A percentile compares a stretch with the other conserved stretches of the same genome.
These are phyloP conservation scores for Coenonympha glycerion DNA, from an alignment of 2,888 invertebrate genomes.

Conservation along the genomic window DNA sequence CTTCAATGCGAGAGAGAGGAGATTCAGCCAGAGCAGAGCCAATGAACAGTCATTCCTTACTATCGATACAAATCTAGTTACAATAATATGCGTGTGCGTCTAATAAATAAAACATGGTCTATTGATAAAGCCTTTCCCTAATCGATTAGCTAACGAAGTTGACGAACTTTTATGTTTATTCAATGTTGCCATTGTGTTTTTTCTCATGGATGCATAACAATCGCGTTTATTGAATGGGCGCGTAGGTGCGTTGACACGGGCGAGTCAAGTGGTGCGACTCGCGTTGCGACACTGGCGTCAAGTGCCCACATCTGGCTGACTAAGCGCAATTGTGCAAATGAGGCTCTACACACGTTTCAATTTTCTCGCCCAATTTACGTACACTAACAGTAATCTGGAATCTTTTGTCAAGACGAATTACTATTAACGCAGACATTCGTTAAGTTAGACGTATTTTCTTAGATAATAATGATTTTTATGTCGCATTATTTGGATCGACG, in stretches of 20 bases:
- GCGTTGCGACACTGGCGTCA: slow-evolving; percentile 29
- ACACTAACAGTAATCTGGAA: too few species aligned
- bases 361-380: neutral
- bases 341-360: slow-evolving; percentile 5
- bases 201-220: slow-evolving; percentile 14
- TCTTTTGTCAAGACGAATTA: too few species aligned
- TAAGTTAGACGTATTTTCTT: too few species aligned
- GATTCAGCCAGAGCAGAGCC: too few species aligned
- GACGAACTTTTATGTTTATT: slow-evolving; percentile 9
- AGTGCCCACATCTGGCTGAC: slow-evolving; percentile 35
- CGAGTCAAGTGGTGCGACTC: slow-evolving; percentile 52
- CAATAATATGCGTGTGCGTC: slow-evolving; percentile 32
- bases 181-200: slow-evolving; percentile 9
- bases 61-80: too few species aligned
- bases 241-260: slow-evolving; percentile 54
- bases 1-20: too few species aligned
- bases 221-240: slow-evolving; percentile 13
- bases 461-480: too few species aligned
- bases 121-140: slow-evolving; percentile 4
- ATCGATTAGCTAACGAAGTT: slow-evolving; percentile 4
- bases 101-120: neutral
- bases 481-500: too few species aligned
- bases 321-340: slow-evolving; percentile 36
- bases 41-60: too few species aligned
- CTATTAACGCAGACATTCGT: too few species aligned